A percentile compares a stretch with the other conserved stretches of the same genome.
Evolutionary conservation across 2,797 vertebrate genomes (phyloP).

Genomic region (Buceros bicornis): DNA sequence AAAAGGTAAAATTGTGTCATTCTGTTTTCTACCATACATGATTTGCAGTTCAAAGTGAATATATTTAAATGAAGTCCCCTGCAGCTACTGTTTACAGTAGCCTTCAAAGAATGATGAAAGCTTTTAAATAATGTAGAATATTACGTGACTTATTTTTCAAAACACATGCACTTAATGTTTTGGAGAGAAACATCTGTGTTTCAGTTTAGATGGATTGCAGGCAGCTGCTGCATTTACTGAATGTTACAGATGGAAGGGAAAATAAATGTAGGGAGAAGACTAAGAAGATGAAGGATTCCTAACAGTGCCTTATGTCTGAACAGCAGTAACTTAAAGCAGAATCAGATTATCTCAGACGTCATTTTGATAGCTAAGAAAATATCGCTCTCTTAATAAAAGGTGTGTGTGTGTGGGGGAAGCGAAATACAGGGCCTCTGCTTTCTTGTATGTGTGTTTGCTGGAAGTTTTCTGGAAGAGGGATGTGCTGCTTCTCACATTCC

Average conservation of each 20-base stretch:
- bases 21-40: conserved; percentile 57
- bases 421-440: background rate
- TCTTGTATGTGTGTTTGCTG: rapidly evolving
- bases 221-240: conserved; percentile 17
- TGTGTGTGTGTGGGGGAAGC: too few species aligned
- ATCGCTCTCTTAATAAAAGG: background rate
- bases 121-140: conserved; percentile 67
- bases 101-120: conserved; percentile 66
- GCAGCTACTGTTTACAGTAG: conserved; percentile 69
- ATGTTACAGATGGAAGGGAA: background rate
- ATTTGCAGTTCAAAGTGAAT: conserved; percentile 77
- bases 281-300: conserved; percentile 8
- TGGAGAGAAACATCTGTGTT: conserved; percentile 43
- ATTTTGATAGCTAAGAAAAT: background rate
- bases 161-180: conserved; percentile 42
- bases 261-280: background rate
- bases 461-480: background rate
- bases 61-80: conserved; percentile 71
- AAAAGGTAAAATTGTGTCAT: conserved; percentile 68
- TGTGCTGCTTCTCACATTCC: background rate
- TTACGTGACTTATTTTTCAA: conserved; percentile 52
- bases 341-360: background rate
- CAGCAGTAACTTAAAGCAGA: background rate
- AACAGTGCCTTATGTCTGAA: conserved; percentile 1
- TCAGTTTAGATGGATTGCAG: conserved; percentile 40